Evolutionary conservation across 2,797 vertebrate genomes (phyloP).

Genomic region (Mus minutoides): DNA sequence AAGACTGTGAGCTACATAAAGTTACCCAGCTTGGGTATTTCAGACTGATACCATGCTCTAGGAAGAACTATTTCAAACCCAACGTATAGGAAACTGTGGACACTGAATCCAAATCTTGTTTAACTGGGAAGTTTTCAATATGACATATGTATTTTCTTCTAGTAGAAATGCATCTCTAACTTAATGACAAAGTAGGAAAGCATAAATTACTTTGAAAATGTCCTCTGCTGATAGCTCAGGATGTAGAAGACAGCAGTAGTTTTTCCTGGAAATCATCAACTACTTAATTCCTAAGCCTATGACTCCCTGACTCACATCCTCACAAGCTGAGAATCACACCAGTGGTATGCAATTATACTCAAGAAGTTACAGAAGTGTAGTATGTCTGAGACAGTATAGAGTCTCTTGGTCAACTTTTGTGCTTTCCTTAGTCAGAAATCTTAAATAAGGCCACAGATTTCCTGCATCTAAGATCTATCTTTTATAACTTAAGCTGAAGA

Average conservation of each 20-base stretch:
- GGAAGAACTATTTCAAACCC: background rate
- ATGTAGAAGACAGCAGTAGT: background rate
- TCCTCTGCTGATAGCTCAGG: background rate
- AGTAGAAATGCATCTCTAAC: background rate
- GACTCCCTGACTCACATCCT: slow-evolving; percentile 55
- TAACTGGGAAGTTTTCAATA: background rate
- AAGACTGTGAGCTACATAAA: background rate
- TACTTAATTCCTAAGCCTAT: slow-evolving; percentile 44
- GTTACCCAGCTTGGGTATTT: background rate
- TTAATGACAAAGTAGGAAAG: slow-evolving; percentile 35
- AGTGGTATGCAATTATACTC: background rate
- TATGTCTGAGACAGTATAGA: background rate
- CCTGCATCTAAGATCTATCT: background rate
- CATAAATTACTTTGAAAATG: slow-evolving; percentile 41
- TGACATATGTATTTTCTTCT: background rate
- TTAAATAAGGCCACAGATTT: background rate
- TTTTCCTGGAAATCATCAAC: slow-evolving; percentile 37
- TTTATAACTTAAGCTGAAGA: slow-evolving; percentile 14
- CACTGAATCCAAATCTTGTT: background rate
- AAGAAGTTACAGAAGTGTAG: background rate
- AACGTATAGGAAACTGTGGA: background rate
- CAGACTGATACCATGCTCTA: background rate
- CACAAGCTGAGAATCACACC: slow-evolving; percentile 42
- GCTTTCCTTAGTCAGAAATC: background rate
- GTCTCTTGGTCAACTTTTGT: background rate